Evolutionary conservation across 2,888 invertebrate genomes (phyloP).

Genomic region (Morpho deidamia): DNA sequence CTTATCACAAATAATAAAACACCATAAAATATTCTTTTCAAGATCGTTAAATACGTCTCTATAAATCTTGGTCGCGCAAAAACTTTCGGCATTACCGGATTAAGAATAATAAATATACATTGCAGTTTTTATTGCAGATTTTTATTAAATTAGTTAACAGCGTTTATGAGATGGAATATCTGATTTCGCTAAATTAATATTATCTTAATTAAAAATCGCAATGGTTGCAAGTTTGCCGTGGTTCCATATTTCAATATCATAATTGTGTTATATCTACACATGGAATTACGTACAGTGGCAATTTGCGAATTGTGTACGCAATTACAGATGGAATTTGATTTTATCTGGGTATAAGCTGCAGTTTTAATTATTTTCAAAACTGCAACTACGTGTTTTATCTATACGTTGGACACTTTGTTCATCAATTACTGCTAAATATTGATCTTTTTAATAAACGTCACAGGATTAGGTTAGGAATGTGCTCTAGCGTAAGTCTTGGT

Average conservation of each 20-base stretch:
- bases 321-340: constrained; percentile 17
- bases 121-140: not conserved
- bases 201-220: constrained; percentile 25
- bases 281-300: constrained; percentile 17
- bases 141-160: not conserved
- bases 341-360: constrained; percentile 18
- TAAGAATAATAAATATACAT: not conserved
- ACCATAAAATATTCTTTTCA: too few species aligned
- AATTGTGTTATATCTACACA: constrained; percentile 17
- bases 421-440: too few species aligned
- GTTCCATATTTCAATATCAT: constrained; percentile 21
- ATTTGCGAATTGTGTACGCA: constrained; percentile 19
- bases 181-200: constrained; percentile 22
- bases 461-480: too few species aligned
- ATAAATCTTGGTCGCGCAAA: too few species aligned
- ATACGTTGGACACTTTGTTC: too few species aligned
- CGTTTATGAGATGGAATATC: constrained; percentile 4
- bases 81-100: too few species aligned
- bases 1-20: too few species aligned
- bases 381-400: not conserved
- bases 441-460: too few species aligned
- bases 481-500: too few species aligned
- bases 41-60: too few species aligned
- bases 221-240: constrained; percentile 16
- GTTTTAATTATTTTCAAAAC: constrained; percentile 14